Conservation (phyloP, 2,888 invertebrate genomes). For the Lithophane semibrunnea region DNA sequence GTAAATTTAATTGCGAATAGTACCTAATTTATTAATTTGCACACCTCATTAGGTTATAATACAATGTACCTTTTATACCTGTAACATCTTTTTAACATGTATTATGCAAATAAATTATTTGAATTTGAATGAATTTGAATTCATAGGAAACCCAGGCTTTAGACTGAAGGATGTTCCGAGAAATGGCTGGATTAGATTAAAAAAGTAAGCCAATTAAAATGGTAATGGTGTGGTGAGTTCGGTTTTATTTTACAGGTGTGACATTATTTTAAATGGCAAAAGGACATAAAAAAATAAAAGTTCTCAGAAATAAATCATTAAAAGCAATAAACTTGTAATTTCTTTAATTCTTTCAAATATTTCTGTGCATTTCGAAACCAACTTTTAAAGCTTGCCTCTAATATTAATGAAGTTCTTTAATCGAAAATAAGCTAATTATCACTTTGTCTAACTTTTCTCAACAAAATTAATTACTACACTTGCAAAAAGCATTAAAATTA, state of each 20-base stretch:
- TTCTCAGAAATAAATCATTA: neutral
- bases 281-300: neutral
- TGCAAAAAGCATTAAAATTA: neutral
- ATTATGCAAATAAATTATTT: no score
- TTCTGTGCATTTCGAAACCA: neutral
- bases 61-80: no score
- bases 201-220: neutral
- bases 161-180: neutral
- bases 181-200: neutral
- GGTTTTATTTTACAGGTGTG: neutral
- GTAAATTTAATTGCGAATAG: no score
- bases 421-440: conserved; percentile 25
- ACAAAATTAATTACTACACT: conserved; percentile 3
- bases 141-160: no score
- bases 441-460: conserved; percentile 20
- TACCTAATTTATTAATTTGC: no score
- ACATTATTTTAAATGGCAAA: neutral
- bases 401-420: conserved; percentile 37
- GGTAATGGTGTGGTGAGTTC: no score
- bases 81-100: no score
- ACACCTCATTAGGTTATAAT: no score
- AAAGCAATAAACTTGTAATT: conserved; percentile 1
- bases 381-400: neutral
- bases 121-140: no score
- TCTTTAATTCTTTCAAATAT: conserved; percentile 3